phyloP scores from a whole-genome alignment of 2,888 invertebrate genomes.

The Seira ritae region DNA sequence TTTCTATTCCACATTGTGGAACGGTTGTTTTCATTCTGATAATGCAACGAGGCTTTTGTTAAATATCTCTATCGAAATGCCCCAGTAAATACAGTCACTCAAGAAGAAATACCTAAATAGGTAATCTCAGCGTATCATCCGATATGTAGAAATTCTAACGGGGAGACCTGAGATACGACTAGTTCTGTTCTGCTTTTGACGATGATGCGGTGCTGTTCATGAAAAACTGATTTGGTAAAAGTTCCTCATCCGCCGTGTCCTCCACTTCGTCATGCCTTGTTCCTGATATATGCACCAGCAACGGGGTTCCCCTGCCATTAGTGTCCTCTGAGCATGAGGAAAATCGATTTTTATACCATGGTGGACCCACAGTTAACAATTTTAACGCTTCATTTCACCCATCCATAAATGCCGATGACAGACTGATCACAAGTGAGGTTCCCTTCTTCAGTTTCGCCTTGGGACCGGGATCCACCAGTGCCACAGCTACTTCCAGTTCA shows the following conservation, averaged over 20 bases:
- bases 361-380: slow-evolving; percentile 9
- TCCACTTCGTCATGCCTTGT: slow-evolving; percentile 48
- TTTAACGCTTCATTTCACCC: slow-evolving; percentile 19
- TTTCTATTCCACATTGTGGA: no score
- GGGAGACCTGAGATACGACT: no score
- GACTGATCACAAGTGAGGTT: slow-evolving; percentile 6
- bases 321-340: slow-evolving; percentile 26
- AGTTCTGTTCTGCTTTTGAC: no score
- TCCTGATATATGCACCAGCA: slow-evolving; percentile 21
- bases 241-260: slow-evolving; percentile 39
- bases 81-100: no score
- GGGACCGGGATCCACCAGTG: background rate
- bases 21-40: no score
- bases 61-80: no score
- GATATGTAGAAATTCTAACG: no score
- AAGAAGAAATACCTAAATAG: no score
- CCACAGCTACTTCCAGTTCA: background rate
- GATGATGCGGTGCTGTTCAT: no score
- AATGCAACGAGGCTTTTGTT: no score
- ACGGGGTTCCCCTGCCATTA: slow-evolving; percentile 16
- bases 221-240: no score
- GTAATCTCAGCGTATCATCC: no score
- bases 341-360: slow-evolving; percentile 34
- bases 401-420: slow-evolving; percentile 13
- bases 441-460: background rate